Base-by-base conservation (phyloP, 2,797 vertebrate genomes). In the Mycteria americana region DNA sequence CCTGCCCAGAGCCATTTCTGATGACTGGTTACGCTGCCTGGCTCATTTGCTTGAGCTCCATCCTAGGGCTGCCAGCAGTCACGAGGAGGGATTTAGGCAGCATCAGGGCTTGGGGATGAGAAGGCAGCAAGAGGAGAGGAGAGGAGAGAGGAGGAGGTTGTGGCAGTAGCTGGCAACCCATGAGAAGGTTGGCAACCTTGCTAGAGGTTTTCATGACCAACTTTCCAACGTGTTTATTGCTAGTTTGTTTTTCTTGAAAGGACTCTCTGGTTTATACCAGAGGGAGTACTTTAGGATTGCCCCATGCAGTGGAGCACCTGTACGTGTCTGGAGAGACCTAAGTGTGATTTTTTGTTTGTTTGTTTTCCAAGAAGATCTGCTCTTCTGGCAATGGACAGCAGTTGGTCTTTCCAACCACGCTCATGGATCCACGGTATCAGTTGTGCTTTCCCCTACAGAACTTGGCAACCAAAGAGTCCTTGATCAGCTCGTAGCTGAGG, bases 401-500 rank as follows among this genome's bases (percentile, higher is more conserved):
- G 50, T 16, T 59, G 21, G 28, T 57, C 31, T 51, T 48, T 56
- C 67, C 37, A 46, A 2, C 37, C 22, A 10, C 5, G 5, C 1
- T 2, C 50, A 3, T 33, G 43, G 25, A 6, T 82, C 60, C 0
- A 0, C 0, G 4, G 31, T 48, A 15, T 53, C 5, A 1, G 25
- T 25, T 85, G 37, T 65, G 30, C 46, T 89, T 79, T 91, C 11
- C 41, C 39, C 30, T 69, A 4, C 24, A 51, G 68, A 81, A 33
- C 3, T 2, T 77, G 54, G 18, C 51, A 53, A 2, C 12, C 18
- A 28, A 13, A 11, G 54, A 54, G 63, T 27, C 62, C 14, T 77
- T 18, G 33, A 13, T 30, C 27, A 51, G 46, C 25, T 82, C 10
- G 1, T 35, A 37, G 65, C 33, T 85, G 67, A 69, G 74, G 14